phyloP scores from a whole-genome alignment of 1,140 invertebrate genomes.

The Drosophila novamexicana region DNA sequence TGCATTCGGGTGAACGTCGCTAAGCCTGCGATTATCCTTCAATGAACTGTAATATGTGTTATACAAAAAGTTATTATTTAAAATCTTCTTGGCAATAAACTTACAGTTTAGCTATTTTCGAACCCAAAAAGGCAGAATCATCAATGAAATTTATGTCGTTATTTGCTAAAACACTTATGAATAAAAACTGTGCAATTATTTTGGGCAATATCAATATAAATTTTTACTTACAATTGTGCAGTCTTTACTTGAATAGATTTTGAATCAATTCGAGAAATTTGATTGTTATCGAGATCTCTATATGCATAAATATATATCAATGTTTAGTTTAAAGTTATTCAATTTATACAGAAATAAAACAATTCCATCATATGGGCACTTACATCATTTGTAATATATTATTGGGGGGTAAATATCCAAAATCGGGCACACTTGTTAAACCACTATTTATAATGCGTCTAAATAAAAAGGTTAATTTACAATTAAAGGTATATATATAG shows the following conservation, averaged over 20 bases:
- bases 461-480: constrained; percentile 12
- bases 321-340: neutral
- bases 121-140: constrained; percentile 87
- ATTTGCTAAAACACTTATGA: constrained; percentile 86
- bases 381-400: constrained; percentile 87
- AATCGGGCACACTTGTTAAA: constrained; percentile 85
- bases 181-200: neutral
- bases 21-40: constrained; percentile 88
- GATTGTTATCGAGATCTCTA: constrained; percentile 87
- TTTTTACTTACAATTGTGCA: constrained; percentile 86
- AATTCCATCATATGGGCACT: constrained; percentile 63
- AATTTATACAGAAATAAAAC: neutral
- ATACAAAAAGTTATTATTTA: neutral
- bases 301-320: constrained; percentile 8
- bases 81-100: constrained; percentile 61
- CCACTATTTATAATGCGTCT: constrained; percentile 87
- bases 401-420: constrained; percentile 84
- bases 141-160: constrained; percentile 88
- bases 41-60: constrained; percentile 86
- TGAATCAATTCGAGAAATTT: constrained; percentile 85
- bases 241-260: constrained; percentile 86
- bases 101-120: constrained; percentile 89
- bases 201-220: neutral
- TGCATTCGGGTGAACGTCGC: constrained; percentile 86
- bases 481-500: neutral